Evolutionary conservation across 2,797 vertebrate genomes (phyloP), one percentile per base, ranked within the genome.

Genomic region (Lepus townsendii): DNA sequence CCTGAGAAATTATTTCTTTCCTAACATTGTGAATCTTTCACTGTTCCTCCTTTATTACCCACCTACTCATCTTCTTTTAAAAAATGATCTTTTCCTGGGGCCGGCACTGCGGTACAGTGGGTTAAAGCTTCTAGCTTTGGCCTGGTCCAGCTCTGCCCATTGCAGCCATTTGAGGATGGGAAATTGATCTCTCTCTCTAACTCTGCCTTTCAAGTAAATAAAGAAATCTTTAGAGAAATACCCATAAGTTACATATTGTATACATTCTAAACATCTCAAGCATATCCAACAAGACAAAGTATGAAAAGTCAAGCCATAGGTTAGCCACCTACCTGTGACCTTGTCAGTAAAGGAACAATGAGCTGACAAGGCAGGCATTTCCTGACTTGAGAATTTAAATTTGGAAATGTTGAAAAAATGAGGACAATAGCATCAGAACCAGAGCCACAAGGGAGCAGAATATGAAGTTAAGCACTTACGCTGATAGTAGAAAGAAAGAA

Each of bases 321-420:
- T 63, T 24, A 63, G 47, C 24, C 65, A 30, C 1, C 60, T 30
- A 83, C 38, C 24, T 65, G 7, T 32, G 66, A 87, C 27, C 30
- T 54, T 57, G 63, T 22, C 63, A 77, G 26, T 68, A 14, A 95
- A 90, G 38, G 50, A 72, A 38, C 2, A 66, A 60, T 50, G 73
- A 88, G 22, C 35, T 68, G 14, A 47, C 20, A 68, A 27, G 24
- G 5, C 22, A 35, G 17, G 75, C 22, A 85, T 47, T 83, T 88
- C 19, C 24, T 83, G 26, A 88, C 11, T 16, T 52, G 38, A 79
- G 76, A 65, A 66, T 83, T 52, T 76, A 54, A 93, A 52, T 72
- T 84, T 79, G 24, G 27, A 83, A 89, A 63, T 73, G 30, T 66
- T 32, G 5, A 68, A 20, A 38, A 89, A 89, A 93, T 80, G 30